Evolutionary conservation across 2,797 vertebrate species (phyloP).

Genomic region (Oreochromis grahami): DNA sequence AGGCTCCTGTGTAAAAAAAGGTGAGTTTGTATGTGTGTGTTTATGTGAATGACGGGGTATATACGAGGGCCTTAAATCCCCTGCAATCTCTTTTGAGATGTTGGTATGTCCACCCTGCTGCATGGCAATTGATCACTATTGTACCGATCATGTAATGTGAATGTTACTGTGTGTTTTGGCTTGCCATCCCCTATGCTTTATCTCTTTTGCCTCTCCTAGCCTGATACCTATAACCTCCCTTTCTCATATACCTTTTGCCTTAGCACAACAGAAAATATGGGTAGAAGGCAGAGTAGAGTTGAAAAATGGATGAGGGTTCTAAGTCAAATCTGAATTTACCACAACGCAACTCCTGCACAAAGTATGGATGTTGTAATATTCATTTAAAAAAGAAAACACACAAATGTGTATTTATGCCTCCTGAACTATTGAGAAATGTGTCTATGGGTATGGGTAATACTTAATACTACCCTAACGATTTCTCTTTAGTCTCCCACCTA

Average conservation of each 20-base stretch:
- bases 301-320: background rate
- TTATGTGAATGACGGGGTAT: conserved; percentile 16
- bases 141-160: conserved; percentile 8
- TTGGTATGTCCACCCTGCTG: conserved; percentile 57
- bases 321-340: background rate
- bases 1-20: conserved; percentile 31
- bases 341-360: background rate
- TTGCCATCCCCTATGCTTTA: background rate
- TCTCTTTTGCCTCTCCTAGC: background rate
- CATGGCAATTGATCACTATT: conserved; percentile 51
- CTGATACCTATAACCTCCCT: background rate
- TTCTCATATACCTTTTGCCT: background rate
- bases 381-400: background rate
- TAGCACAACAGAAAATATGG: background rate
- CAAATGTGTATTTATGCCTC: background rate
- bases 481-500: background rate
- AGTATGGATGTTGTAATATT: background rate
- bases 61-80: conserved; percentile 60
- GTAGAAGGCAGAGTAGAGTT: background rate
- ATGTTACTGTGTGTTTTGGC: conserved; percentile 10
- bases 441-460: background rate
- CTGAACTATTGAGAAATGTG: background rate
- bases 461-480: background rate
- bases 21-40: background rate
- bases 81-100: conserved; percentile 60